Evolutionary conservation across 2,113 vertebrate species (phyloP), one percentile per base, ranked within the genome.

Genomic region (Cavia porcellus): DNA sequence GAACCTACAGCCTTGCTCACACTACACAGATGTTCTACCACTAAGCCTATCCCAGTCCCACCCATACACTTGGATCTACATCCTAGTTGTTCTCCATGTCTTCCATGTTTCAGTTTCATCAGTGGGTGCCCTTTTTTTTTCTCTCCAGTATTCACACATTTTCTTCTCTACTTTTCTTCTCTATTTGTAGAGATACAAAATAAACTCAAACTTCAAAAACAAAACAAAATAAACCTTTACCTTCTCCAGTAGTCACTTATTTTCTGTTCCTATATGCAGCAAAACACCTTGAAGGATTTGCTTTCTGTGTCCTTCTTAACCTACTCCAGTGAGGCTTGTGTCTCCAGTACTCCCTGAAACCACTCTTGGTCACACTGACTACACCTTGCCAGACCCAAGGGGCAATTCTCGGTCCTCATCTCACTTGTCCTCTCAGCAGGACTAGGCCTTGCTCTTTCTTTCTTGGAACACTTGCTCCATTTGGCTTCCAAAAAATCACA

Each of bases 391-490:
- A 70, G 45, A 89, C n/a, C 30, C 32, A 90, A 81, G 57, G 70
- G 15, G 90, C 72, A 38, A 15, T 88, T 93, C 86, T 86, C 52
- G 42, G 79, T 88, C 50, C 14, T 55, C 38, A 45, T 47, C 55
- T 94, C 57, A 64, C 52, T 13, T 50, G 74, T 38, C 17, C 24
- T 83, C n/a, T 82, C 35, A 89, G 66, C 15, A 66, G 5, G 80
- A 86, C 5, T 64, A 35, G 68, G n/a, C 47, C 61, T 52, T 28
- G 42, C 5, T 93, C 88, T 19, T 94, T 89, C 35, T 80, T 83
- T 96, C 68, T 57, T 83, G 47, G 95, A 82, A 42, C 38, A 89
- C 19, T 79, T 72, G 24, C 61, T 94, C 95, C 32, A n/a, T 30
- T 62, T 83, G 59, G 68, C n/a, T 92, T 80, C 42, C 75, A 81